Evolutionary conservation across 2,888 invertebrate species (phyloP).

Genomic region (Nomada goodeniana): DNA sequence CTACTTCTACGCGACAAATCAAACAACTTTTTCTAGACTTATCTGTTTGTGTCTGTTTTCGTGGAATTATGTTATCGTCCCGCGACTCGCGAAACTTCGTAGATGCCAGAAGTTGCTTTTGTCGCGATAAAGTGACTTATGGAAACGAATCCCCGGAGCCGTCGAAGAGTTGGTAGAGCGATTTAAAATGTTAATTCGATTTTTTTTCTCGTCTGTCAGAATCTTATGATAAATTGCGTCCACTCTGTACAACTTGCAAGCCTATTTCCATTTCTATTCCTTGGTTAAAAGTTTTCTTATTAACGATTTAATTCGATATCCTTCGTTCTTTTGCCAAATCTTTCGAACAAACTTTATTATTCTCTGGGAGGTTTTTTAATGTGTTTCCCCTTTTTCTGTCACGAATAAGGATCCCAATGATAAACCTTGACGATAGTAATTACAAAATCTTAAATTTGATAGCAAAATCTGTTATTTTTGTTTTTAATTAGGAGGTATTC

Average conservation of each 20-base stretch:
- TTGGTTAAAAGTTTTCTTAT: neutral
- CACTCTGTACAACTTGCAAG: neutral
- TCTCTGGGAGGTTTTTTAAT: neutral
- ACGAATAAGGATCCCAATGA: neutral
- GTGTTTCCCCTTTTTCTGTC: neutral
- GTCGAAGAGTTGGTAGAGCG: too few species aligned
- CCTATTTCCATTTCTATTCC: neutral
- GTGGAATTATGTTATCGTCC: conserved; percentile 13
- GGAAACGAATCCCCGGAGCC: conserved; percentile 27
- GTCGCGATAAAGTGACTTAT: conserved; percentile 28
- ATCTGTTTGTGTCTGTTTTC: neutral
- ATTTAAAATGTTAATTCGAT: conserved; percentile 57
- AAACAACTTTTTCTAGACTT: neutral
- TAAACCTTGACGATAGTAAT: too few species aligned
- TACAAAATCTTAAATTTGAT: too few species aligned
- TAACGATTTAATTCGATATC: neutral
- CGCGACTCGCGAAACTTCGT: conserved; percentile 8
- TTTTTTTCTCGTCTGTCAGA: conserved; percentile 21
- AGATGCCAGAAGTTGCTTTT: conserved; percentile 27
- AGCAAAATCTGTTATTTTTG: too few species aligned
- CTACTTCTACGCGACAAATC: neutral
- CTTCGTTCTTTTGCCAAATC: neutral
- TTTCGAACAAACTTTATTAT: neutral
- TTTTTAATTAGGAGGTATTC: too few species aligned
- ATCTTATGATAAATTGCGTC: conserved; percentile 17